Conservation (phyloP, 92 coral and sea anemone species). For the Anthopleura xanthogrammica region DNA sequence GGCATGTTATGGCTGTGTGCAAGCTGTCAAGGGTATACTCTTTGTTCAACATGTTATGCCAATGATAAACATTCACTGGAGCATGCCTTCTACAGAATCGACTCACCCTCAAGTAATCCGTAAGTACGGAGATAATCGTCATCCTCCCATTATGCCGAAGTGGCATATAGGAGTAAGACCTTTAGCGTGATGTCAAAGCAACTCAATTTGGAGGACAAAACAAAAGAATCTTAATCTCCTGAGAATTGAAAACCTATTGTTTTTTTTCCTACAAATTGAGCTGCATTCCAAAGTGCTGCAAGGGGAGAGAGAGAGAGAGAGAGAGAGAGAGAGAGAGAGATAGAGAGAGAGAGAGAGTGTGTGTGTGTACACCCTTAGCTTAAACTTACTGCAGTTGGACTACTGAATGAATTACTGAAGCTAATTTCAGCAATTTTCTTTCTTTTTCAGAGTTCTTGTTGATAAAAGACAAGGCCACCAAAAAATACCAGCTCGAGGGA, state of each 20-base stretch:
- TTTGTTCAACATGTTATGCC: constrained; percentile 70
- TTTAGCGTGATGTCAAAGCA: no score
- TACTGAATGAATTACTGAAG: no score
- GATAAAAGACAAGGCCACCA: constrained; percentile 63
- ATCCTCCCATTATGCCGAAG: no score
- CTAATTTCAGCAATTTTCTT: background rate
- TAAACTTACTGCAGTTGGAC: background rate
- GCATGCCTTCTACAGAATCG: constrained; percentile 62
- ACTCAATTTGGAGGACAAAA: no score
- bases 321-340: no score
- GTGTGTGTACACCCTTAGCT: background rate
- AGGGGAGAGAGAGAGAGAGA: no score
- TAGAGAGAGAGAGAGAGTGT: no score
- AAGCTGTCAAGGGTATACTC: constrained; percentile 52
- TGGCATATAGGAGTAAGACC: no score
- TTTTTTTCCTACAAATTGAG: no score
- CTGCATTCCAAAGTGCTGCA: no score
- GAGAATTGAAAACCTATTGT: no score
- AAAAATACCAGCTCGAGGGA: constrained; percentile 55
- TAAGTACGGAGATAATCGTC: constrained; percentile 6
- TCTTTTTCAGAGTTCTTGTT: constrained; percentile 47
- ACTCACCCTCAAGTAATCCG: constrained; percentile 65
- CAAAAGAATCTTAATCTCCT: no score
- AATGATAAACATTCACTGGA: constrained; percentile 62
- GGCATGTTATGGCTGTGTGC: constrained; percentile 83